A percentile compares a stretch with the other conserved stretches of the same genome.
These are phyloP conservation scores for Catagonus wagneri DNA, from an alignment of 2,113 vertebrate species.

Conservation along the genomic window DNA sequence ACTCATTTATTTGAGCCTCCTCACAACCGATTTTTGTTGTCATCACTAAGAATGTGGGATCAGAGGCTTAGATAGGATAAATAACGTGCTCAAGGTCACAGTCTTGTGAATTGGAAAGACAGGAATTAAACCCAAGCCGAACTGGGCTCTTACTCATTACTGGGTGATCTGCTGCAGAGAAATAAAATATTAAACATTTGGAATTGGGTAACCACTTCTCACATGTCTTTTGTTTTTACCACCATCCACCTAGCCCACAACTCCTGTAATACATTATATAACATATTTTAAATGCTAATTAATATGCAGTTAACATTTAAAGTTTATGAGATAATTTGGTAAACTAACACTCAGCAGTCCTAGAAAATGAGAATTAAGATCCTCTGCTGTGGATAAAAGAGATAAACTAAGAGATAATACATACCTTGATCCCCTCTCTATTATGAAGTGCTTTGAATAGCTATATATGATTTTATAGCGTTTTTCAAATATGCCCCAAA, in stretches of 20 bases:
- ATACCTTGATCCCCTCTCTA: neutral
- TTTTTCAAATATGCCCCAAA: neutral
- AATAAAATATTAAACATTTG: slow-evolving; percentile 43
- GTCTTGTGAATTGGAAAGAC: neutral
- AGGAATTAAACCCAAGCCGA: slow-evolving; percentile 32
- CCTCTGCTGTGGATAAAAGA: slow-evolving; percentile 32
- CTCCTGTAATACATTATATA: neutral
- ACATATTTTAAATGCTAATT: slow-evolving; percentile 15
- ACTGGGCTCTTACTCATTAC: neutral
- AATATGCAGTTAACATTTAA: slow-evolving; percentile 30
- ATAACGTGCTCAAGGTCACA: neutral
- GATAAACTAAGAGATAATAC: neutral
- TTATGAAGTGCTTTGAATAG: neutral
- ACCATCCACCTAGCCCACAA: neutral
- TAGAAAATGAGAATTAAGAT: slow-evolving; percentile 48
- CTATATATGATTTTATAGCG: slow-evolving; percentile 7
- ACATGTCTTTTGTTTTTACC: neutral
- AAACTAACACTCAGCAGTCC: neutral
- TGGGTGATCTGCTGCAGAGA: neutral
- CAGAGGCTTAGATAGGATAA: neutral
- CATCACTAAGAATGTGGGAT: neutral
- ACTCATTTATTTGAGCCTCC: slow-evolving; percentile 2
- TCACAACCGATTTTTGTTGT: slow-evolving; percentile 22
- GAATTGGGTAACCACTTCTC: neutral
- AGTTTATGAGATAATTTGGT: neutral